These are phyloP conservation scores for Hydrotaea cyrtoneurina DNA, from an alignment of 2,888 invertebrate genomes.

Conservation along the genomic window DNA sequence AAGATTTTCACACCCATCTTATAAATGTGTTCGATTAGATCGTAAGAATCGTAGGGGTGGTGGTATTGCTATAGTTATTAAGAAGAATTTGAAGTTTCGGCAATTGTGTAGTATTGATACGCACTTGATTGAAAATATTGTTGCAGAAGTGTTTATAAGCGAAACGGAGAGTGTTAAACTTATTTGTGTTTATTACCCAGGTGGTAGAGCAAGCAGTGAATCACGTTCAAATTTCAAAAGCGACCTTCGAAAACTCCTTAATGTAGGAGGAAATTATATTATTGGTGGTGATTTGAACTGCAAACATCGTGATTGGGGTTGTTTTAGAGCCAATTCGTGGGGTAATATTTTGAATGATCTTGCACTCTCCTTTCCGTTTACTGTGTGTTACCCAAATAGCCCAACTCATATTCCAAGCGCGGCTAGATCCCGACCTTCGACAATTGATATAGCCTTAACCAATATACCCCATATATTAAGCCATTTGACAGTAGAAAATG, in stretches of 20 bases:
- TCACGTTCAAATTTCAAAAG: constrained; percentile 31
- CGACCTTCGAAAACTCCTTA: constrained; percentile 49
- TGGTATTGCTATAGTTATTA: constrained; percentile 42
- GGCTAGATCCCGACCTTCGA: constrained; percentile 22
- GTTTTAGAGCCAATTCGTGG: constrained; percentile 51
- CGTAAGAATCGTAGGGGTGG: constrained; percentile 36
- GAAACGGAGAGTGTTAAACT: constrained; percentile 15
- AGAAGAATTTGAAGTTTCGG: not conserved
- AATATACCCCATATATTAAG: constrained; percentile 37
- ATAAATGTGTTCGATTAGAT: constrained; percentile 38
- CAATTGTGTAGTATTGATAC: constrained; percentile 42
- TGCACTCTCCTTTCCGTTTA: constrained; percentile 23
- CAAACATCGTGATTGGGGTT: constrained; percentile 56
- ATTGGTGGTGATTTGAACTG: constrained; percentile 58
- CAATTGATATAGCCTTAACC: constrained; percentile 42
- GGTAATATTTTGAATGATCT: constrained; percentile 56
- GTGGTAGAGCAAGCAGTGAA: constrained; percentile 22
- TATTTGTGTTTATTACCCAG: constrained; percentile 32
- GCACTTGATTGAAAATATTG: constrained; percentile 51
- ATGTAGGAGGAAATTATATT: constrained; percentile 18
- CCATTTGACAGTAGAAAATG: constrained; percentile 26
- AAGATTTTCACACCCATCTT: not conserved
- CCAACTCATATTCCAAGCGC: constrained; percentile 49
- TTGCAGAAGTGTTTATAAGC: constrained; percentile 11
- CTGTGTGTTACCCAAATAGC: constrained; percentile 4